These are phyloP conservation scores for Acomys russatus DNA, from an alignment of 2,797 vertebrate species.

Conservation along the genomic window DNA sequence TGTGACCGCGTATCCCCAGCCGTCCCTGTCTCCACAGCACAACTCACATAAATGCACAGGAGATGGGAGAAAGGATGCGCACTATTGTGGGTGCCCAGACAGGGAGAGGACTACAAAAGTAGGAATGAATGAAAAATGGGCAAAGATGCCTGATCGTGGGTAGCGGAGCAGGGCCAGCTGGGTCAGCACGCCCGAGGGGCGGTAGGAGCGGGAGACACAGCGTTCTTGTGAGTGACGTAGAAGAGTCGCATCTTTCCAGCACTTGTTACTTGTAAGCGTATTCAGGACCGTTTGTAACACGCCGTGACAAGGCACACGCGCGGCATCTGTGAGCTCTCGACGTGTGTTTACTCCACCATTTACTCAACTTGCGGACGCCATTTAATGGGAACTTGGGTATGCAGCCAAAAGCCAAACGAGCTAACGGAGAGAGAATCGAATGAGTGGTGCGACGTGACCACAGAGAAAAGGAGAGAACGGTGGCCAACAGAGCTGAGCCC, in stretches of 20 bases:
- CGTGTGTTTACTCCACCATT: conserved; percentile 73
- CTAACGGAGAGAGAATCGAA: conserved; percentile 78
- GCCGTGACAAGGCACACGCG: background rate
- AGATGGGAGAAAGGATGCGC: no score
- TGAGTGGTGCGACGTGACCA: conserved; percentile 78
- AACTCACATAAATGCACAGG: background rate
- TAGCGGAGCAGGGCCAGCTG: background rate
- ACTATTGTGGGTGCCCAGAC: no score
- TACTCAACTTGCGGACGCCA: conserved; percentile 57
- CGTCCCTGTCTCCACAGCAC: background rate
- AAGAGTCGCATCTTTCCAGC: background rate
- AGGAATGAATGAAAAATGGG: background rate
- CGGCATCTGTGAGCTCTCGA: conserved; percentile 70
- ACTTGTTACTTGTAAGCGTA: conserved; percentile 65
- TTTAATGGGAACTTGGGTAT: conserved; percentile 76
- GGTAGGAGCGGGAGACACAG: background rate
- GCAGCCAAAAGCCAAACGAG: conserved; percentile 83
- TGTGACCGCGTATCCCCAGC: background rate
- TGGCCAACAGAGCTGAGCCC: conserved; percentile 68
- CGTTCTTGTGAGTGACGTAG: background rate
- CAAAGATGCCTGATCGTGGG: background rate
- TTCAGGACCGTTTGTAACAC: conserved; percentile 18
- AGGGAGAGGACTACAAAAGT: background rate
- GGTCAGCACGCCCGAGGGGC: no score
- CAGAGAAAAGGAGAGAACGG: conserved; percentile 76